A percentile compares a stretch with the other conserved stretches of the same genome.
These are phyloP conservation scores for Parauchenoglanis punctatus DNA, from an alignment of 2,797 vertebrate species.

Conservation along the genomic window DNA sequence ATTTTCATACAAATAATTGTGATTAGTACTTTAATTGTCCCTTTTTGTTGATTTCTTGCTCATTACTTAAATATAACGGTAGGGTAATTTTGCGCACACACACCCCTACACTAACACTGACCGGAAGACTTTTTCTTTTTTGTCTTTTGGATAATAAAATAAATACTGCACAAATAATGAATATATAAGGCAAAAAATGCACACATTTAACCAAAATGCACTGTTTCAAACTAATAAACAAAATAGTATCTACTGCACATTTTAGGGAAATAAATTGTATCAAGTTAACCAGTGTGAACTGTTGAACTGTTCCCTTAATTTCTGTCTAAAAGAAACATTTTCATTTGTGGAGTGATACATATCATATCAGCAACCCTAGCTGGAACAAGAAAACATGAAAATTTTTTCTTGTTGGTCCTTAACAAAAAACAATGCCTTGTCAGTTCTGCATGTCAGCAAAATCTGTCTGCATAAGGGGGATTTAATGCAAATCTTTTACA, in stretches of 20 bases:
- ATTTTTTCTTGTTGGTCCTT: background rate
- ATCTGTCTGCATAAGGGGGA: background rate
- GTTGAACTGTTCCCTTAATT: background rate
- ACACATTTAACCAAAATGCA: background rate
- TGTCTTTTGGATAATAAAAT: background rate
- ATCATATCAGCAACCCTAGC: background rate
- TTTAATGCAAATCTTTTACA: background rate
- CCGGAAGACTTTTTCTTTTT: background rate
- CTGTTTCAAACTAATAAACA: background rate
- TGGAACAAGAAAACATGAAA: background rate
- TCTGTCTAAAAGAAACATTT: background rate
- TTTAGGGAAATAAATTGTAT: background rate
- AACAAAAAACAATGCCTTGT: background rate
- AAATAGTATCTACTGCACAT: background rate
- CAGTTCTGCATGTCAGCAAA: too few species aligned
- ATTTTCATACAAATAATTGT: background rate
- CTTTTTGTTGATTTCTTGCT: background rate
- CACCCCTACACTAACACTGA: background rate
- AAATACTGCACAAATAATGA: background rate
- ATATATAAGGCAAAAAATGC: background rate
- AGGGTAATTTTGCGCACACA: background rate
- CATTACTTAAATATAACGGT: background rate
- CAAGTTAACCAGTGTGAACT: background rate
- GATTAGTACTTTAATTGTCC: background rate
- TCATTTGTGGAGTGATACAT: background rate